phyloP scores from a whole-genome alignment of 2,797 vertebrate species.

The Enteromius unitaeniatus region DNA sequence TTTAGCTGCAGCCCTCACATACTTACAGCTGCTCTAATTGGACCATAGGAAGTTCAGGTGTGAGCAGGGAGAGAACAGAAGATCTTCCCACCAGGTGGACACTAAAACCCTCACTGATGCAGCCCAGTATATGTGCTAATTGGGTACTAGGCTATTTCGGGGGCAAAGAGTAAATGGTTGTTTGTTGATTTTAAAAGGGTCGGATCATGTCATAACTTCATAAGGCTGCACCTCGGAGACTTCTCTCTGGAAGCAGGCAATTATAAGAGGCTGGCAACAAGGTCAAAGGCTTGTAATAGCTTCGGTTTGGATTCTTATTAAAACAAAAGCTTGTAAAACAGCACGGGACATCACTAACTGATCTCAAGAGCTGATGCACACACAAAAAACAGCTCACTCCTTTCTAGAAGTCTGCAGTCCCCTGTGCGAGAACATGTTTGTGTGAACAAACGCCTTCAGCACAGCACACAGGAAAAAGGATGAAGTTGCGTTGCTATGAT shows the following conservation, averaged over 20 bases:
- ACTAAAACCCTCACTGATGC: slow-evolving; percentile 43
- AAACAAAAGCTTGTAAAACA: slow-evolving; percentile 27
- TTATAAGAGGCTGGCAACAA: slow-evolving; percentile 38
- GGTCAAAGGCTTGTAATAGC: slow-evolving; percentile 42
- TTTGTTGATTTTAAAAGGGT: slow-evolving; percentile 51
- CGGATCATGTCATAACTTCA: slow-evolving; percentile 40
- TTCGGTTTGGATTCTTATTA: slow-evolving; percentile 18
- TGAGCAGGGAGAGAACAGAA: slow-evolving; percentile 25
- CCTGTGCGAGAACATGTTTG: background rate
- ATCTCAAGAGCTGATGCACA: slow-evolving; percentile 11
- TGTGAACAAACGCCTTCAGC: slow-evolving; percentile 4
- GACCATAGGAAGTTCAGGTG: slow-evolving; percentile 46
- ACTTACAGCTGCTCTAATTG: slow-evolving; percentile 42
- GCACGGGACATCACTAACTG: background rate
- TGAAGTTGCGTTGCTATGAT: slow-evolving; percentile 40
- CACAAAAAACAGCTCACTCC: background rate
- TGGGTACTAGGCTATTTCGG: slow-evolving; percentile 47
- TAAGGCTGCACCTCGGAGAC: slow-evolving; percentile 31
- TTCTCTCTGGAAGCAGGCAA: slow-evolving; percentile 43
- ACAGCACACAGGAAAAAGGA: slow-evolving; percentile 26
- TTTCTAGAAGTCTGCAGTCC: background rate
- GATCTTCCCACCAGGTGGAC: slow-evolving; percentile 41
- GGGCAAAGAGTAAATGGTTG: slow-evolving; percentile 54
- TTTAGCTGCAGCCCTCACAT: slow-evolving; percentile 7
- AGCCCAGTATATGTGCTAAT: slow-evolving; percentile 50